Evolutionary conservation across 2,797 vertebrate species (phyloP), one percentile per base, ranked within the genome.

Genomic region (Cephalopachus bancanus): DNA sequence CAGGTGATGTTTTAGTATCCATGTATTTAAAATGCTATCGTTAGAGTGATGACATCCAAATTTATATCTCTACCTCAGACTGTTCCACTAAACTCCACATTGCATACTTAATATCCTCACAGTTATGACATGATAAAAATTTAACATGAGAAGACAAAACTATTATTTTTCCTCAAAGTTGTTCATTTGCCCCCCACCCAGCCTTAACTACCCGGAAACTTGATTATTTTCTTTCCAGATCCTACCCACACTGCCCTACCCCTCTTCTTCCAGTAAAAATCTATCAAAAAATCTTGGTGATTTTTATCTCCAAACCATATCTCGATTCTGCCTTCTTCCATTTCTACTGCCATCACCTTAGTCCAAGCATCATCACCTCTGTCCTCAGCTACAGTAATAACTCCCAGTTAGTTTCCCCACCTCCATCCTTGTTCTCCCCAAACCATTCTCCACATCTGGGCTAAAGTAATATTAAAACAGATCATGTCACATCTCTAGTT

Each of bases 391-490:
- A 74, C 4, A 62, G 75, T 16, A 26, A 72, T 8, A 91, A 33
- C 69, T 95, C 62, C 88, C 59, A 67, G 16, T n/a, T 74, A 55
- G 53, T 33, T 93, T 76, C 65, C 80, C 65, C 24, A 84, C 55
- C 17, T 81, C 28, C 7, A 60, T 4, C 17, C 85, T 84, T 64
- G 10, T 5, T 55, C 51, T 55, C 51, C 1, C 81, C 22, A 44
- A 59, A 67, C 65, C 55, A 84, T 53, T 93, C 26, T 75, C 55
- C n/a, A 87, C n/a, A 80, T 26, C 22, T n/a, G 65, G 30, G 60
- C 76, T 92, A 71, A 91, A 10, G 3, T 72, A 74, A 64, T 33
- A 28, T 76, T 86, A 86, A 93, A 89, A 85, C 30, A 83, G 86
- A 91, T 67, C 84, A 44, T 75, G 37, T 59, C 71, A 79, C 44